Conservation (phyloP, 2,888 invertebrate species). For the Euzophera pinguis region DNA sequence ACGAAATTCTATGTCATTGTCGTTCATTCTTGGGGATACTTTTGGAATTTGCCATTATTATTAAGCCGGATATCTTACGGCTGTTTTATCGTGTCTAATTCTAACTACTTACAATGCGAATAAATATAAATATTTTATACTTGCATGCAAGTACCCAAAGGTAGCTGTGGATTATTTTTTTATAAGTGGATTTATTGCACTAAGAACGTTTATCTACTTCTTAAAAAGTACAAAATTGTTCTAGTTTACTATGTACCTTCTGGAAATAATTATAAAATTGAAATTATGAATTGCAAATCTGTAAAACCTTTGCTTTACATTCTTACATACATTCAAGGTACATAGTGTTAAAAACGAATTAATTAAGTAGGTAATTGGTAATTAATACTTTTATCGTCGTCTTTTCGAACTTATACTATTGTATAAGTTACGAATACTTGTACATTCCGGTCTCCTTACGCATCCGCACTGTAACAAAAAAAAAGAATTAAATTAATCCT, state of each 20-base stretch:
- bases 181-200: constrained; percentile 23
- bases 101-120: background rate
- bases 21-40: too few species aligned
- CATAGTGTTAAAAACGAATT: constrained; percentile 4
- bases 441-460: constrained; percentile 73
- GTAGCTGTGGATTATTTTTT: too few species aligned
- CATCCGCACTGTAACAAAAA: constrained; percentile 70
- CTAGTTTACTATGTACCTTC: constrained; percentile 12
- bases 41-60: too few species aligned
- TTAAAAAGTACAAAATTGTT: constrained; percentile 11
- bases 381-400: constrained; percentile 33
- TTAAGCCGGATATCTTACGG: too few species aligned
- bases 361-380: constrained; percentile 24
- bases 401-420: constrained; percentile 14
- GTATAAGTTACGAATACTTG: constrained; percentile 60
- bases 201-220: constrained; percentile 16
- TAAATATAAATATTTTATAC: too few species aligned
- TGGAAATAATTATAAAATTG: background rate
- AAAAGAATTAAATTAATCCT: background rate
- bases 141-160: too few species aligned
- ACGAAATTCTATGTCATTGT: too few species aligned
- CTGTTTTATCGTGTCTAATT: too few species aligned
- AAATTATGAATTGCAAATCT: background rate
- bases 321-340: constrained; percentile 5
- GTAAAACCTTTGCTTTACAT: background rate